These are phyloP conservation scores for Uropsilus gracilis DNA, from an alignment of 2,113 vertebrate species.

Conservation along the genomic window DNA sequence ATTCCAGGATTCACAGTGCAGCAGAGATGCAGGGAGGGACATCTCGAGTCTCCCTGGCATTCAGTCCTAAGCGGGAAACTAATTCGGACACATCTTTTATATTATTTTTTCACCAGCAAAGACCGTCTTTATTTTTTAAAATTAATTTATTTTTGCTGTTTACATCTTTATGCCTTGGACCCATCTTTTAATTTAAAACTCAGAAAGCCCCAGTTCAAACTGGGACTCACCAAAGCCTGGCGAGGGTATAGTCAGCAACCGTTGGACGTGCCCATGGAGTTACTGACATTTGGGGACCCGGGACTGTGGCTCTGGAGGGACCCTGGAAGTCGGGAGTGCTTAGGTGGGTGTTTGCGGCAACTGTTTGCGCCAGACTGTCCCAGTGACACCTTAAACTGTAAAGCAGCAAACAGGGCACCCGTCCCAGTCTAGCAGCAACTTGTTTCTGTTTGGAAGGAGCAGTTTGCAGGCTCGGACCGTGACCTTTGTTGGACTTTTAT, in stretches of 20 bases:
- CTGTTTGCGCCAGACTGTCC: too few species aligned
- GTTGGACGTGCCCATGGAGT: background rate
- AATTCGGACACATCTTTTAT: background rate
- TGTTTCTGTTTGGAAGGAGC: too few species aligned
- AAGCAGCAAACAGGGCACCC: too few species aligned
- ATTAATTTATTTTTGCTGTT: too few species aligned
- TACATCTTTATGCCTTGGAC: too few species aligned
- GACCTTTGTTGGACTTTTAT: too few species aligned
- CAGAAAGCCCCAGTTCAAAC: background rate
- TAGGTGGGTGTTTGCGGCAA: background rate
- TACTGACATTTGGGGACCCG: rapidly evolving
- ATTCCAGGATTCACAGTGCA: background rate
- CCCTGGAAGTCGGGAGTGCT: too few species aligned
- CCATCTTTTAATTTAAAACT: background rate
- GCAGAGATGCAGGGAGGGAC: background rate
- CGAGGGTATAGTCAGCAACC: background rate
- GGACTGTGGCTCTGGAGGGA: rapidly evolving
- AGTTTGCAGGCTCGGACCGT: too few species aligned
- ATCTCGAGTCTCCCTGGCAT: background rate
- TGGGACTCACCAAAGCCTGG: background rate
- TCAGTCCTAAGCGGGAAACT: background rate
- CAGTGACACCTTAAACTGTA: rapidly evolving
- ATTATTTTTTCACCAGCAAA: too few species aligned
- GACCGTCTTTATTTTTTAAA: too few species aligned
- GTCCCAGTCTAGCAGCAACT: too few species aligned